Base-by-base conservation (phyloP, 1,140 invertebrate species). In the Prorops nasuta region DNA sequence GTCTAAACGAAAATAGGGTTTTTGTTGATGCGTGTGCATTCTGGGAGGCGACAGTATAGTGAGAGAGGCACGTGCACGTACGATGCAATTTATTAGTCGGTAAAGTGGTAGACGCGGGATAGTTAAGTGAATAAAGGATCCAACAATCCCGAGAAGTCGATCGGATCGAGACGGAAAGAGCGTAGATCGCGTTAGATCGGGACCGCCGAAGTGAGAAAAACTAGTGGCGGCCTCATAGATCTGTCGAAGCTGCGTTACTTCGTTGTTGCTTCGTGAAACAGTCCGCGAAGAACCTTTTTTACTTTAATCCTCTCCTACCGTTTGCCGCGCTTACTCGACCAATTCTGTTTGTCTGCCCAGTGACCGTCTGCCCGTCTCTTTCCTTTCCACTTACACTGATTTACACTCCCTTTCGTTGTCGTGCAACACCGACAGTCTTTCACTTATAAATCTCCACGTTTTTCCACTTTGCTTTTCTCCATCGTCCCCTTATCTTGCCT, bases 201-300 rank as follows among this genome's bases (percentile, higher is more conserved):
- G 49, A 53, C 58, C 49, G 49, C n/a, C 24, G 49, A 55, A 54
- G 3, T 7, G 34, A 51, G 52, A 71, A 71, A 71, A 71, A 69
- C 66, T 66, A 54, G 66, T 69, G 64, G 64, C 66, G 64, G 60
- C 48, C 40, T 56, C 56, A 67, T 60, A 66, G 65, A 69, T 66
- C 63, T 56, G 15, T 28, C 24, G 24, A 28, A 10, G 24, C 24
- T 28, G 24, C 43, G 28, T 45, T 37, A 47, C 40, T 51, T 55
- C 39, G 19, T 44, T 49, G 18, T 35, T 20, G 54, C 48, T 45
- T 51, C 44, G 54, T 58, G 39, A 41, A 44, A 28, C 24, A 28
- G 10, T 10, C 10, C 24, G 24, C 24, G 4, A 4, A 10, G 4
- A 6, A 4, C 24, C 24, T 10, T 10, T 4, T 10, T 28, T 6